Percentiles rank a stretch among this genome's conserved stretches.
Evolutionary conservation across 2,888 invertebrate genomes (phyloP).

Genomic region (Cepaea hortensis): DNA sequence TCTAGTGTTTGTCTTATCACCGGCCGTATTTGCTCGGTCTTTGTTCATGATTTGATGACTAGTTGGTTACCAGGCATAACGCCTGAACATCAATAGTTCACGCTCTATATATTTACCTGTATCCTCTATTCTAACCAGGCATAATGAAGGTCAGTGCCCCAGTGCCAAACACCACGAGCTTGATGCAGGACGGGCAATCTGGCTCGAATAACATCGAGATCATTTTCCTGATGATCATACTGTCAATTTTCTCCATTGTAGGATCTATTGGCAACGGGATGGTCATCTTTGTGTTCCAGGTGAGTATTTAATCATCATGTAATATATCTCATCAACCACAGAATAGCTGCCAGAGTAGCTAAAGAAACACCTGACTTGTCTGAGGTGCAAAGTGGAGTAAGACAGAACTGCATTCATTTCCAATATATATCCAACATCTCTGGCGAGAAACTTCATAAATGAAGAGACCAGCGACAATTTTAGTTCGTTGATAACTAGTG

Average conservation of each 20-base stretch:
- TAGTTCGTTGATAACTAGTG: too few relatives aligned
- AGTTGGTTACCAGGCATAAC: neutral
- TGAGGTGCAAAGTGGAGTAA: too few relatives aligned
- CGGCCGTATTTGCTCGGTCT: neutral
- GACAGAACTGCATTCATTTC: too few relatives aligned
- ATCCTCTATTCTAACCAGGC: neutral
- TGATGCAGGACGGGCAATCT: neutral
- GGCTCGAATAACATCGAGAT: constrained; percentile 27
- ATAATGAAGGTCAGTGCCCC: constrained; percentile 1
- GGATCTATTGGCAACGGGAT: constrained; percentile 67
- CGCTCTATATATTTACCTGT: neutral
- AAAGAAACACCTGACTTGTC: too few relatives aligned
- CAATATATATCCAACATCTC: too few relatives aligned
- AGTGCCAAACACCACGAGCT: constrained; percentile 23
- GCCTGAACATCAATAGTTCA: neutral
- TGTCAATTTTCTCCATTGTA: constrained; percentile 58
- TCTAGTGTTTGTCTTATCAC: neutral
- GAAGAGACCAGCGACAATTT: too few relatives aligned
- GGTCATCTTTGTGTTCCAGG: constrained; percentile 66
- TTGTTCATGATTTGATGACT: neutral
- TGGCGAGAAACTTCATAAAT: too few relatives aligned
- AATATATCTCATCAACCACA: too few relatives aligned
- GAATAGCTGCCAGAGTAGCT: too few relatives aligned
- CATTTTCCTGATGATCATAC: constrained; percentile 57
- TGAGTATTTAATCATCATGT: neutral